Evolutionary conservation across 2,888 invertebrate species (phyloP).

Genomic region (Drosophila robusta): DNA sequence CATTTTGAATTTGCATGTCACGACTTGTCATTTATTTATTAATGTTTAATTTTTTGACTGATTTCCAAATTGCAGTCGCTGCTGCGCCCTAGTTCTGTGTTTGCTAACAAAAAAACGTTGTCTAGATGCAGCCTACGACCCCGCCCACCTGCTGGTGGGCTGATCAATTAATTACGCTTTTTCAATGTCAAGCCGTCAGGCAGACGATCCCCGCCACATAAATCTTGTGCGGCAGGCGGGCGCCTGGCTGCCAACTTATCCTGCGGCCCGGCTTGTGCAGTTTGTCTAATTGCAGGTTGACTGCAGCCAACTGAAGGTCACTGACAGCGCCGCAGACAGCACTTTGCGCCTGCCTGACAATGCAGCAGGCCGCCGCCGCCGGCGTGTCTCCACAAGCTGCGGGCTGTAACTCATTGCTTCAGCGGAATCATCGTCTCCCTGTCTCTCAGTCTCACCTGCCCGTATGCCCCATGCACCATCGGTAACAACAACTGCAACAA

Average conservation of each 20-base stretch:
- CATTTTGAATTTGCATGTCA: constrained; percentile 43
- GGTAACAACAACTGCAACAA: constrained; percentile 30
- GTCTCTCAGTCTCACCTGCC: constrained; percentile 51
- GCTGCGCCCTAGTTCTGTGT: constrained; percentile 49
- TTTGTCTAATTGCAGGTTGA: constrained; percentile 75
- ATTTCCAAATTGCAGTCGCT: constrained; percentile 42
- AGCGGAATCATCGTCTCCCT: constrained; percentile 41
- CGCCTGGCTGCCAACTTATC: constrained; percentile 48
- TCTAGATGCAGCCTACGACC: constrained; percentile 17
- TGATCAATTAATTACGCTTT: constrained; percentile 81
- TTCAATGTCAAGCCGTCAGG: constrained; percentile 78
- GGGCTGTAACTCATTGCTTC: constrained; percentile 60
- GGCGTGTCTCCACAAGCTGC: constrained; percentile 67
- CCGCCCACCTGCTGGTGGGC: constrained; percentile 61
- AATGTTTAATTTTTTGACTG: constrained; percentile 48
- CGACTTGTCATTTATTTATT: constrained; percentile 39
- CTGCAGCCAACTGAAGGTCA: constrained; percentile 52
- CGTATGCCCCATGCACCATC: constrained; percentile 46
- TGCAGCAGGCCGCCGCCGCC: constrained; percentile 49
- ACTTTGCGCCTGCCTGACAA: constrained; percentile 40
- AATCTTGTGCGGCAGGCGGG: constrained; percentile 48
- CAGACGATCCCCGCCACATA: constrained; percentile 24
- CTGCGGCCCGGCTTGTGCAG: constrained; percentile 35
- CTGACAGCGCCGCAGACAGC: constrained; percentile 54
- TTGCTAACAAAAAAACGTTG: constrained; percentile 52